These are phyloP conservation scores for Eupithecia pulchellata DNA, from an alignment of 2,888 invertebrate genomes.

Conservation along the genomic window DNA sequence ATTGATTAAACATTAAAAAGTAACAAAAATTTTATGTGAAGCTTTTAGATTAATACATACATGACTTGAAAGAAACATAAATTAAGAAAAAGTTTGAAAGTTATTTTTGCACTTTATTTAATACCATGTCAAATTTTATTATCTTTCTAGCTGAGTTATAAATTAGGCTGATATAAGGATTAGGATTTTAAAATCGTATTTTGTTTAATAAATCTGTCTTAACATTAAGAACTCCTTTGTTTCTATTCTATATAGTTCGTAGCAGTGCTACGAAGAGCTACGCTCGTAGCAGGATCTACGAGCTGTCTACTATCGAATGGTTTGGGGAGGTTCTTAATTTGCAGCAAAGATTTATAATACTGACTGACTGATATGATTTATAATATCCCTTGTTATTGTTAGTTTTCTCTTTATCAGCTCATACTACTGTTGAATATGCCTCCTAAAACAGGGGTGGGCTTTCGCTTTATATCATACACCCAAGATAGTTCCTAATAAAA, in stretches of 20 bases:
- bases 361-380: too few relatives aligned
- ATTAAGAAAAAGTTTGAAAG: background rate
- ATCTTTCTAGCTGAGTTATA: background rate
- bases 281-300: constrained; percentile 66
- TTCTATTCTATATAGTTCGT: background rate
- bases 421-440: too few relatives aligned
- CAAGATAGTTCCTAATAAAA: too few relatives aligned
- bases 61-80: too few relatives aligned
- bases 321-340: constrained; percentile 22
- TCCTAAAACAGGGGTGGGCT: too few relatives aligned
- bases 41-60: background rate
- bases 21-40: background rate
- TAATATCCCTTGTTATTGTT: too few relatives aligned
- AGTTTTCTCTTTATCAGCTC: too few relatives aligned
- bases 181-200: background rate
- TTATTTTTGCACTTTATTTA: background rate
- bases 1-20: too few relatives aligned
- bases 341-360: background rate
- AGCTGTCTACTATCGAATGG: constrained; percentile 55
- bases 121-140: background rate
- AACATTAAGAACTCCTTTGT: background rate
- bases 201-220: background rate
- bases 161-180: background rate
- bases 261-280: constrained; percentile 53
- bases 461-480: too few relatives aligned